Percentiles rank a stretch among this genome's conserved stretches.
Conservation (phyloP, 2,113 vertebrate genomes). For the Crotalus viridis region DNA sequence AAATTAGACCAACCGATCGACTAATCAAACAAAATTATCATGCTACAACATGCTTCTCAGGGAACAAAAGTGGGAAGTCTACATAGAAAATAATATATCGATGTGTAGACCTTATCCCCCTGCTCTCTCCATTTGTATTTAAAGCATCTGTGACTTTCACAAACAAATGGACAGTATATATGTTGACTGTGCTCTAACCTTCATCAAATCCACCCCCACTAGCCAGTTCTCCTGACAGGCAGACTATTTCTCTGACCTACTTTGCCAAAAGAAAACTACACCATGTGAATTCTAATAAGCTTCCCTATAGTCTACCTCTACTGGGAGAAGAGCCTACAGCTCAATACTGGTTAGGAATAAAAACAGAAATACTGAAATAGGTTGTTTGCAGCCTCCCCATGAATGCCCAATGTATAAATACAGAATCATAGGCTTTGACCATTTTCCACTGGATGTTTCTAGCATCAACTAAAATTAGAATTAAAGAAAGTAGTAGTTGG, state of each 20-base stretch:
- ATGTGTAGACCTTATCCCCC: not conserved
- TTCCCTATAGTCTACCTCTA: not conserved
- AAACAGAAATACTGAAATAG: not conserved
- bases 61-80: not conserved
- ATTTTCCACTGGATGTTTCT: not conserved
- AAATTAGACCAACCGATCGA: not conserved
- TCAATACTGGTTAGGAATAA: not conserved
- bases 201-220: constrained; percentile 9
- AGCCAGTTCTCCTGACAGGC: constrained; percentile 22
- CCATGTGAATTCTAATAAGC: constrained; percentile 48
- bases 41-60: not conserved
- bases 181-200: not conserved
- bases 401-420: not conserved
- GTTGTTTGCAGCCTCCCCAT: not conserved
- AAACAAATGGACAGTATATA: constrained; percentile 21
- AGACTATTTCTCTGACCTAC: constrained; percentile 35
- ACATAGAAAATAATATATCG: not conserved
- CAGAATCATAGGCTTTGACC: not conserved
- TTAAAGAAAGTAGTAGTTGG: not conserved
- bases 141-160: not conserved
- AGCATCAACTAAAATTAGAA: not conserved
- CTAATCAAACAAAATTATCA: not conserved
- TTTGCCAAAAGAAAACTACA: constrained; percentile 41
- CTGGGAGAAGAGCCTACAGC: not conserved
- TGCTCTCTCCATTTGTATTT: constrained; percentile 15